Base-by-base conservation (phyloP, 2,888 invertebrate species). In the Scaptomyza polygonia region DNA sequence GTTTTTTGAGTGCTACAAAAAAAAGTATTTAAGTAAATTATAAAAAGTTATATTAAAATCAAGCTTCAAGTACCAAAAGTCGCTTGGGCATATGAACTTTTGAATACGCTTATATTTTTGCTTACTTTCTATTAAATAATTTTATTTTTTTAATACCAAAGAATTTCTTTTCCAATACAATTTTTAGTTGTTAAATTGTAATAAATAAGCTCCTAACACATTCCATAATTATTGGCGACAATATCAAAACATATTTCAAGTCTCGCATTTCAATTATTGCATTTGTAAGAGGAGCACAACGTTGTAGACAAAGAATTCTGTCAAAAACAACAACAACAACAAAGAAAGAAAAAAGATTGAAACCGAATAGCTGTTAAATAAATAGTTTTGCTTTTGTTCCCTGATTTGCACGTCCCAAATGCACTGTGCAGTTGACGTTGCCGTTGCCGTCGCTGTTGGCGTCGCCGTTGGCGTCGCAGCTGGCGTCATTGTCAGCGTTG, bases 351-450 rank as follows among this genome's bases (percentile, higher is more conserved):
- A 21, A 21, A 21, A 25, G 25, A 5, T 47, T 36, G 29, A 30
- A 30, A 40, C n/a, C n/a, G n/a, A n/a, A n/a, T n/a, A n/a, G 40
- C n/a, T 25, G 25, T 34, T 53, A 18, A 53, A 44, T 39, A 49
- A 72, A 72, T 71, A 56, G 51, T 67, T 70, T 48, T 12, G 36
- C 44, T 53, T 58, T 55, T 27, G 49, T 70, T n/a, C 25, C 42
- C 76, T 32, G 48, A 70, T 75, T 64, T 52, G 71, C 72, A 73
- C 77, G 72, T 73, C 43, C 47, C 72, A 57, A 21, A 14, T 54
- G 65, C 57, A 71, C 51, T 55, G 65, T 52, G 72, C 72, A 36
- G 18, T 32, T 25, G 44, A 8, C 21, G 21, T 21, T 8, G 29
- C 7, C 5, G 45, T 16, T 6, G 52, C 14, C 2, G 29, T 42